phyloP scores from a whole-genome alignment of 2,113 vertebrate genomes.

The Oryzias celebensis region DNA sequence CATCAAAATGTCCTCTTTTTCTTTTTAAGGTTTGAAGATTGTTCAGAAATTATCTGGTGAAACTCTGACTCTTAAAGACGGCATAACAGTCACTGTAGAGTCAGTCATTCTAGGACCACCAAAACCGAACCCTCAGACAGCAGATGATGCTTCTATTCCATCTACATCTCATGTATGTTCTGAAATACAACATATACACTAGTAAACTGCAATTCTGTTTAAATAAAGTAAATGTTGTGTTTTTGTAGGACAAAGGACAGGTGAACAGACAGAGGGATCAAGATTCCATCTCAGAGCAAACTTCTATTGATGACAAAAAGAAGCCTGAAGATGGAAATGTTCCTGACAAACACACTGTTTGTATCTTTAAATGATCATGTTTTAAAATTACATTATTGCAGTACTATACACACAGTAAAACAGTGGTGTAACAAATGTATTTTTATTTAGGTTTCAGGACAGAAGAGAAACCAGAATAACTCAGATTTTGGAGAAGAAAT shows the following conservation, averaged over 20 bases:
- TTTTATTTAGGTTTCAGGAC: no score
- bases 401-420: neutral
- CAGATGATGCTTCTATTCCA: neutral
- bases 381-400: neutral
- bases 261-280: neutral
- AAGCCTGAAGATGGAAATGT: no score
- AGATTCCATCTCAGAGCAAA: neutral
- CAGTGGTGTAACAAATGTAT: no score
- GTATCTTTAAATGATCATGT: no score
- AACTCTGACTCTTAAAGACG: neutral
- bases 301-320: neutral
- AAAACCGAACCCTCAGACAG: neutral
- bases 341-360: no score
- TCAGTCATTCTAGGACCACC: neutral
- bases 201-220: constrained; percentile 3
- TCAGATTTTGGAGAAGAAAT: neutral
- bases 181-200: neutral
- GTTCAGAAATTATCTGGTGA: neutral
- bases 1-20: neutral
- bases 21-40: neutral
- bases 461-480: neutral
- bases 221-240: neutral
- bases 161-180: neutral
- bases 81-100: neutral
- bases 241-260: neutral